Conservation (phyloP, 2,797 vertebrate species). For the Silurus aristotelis region DNA sequence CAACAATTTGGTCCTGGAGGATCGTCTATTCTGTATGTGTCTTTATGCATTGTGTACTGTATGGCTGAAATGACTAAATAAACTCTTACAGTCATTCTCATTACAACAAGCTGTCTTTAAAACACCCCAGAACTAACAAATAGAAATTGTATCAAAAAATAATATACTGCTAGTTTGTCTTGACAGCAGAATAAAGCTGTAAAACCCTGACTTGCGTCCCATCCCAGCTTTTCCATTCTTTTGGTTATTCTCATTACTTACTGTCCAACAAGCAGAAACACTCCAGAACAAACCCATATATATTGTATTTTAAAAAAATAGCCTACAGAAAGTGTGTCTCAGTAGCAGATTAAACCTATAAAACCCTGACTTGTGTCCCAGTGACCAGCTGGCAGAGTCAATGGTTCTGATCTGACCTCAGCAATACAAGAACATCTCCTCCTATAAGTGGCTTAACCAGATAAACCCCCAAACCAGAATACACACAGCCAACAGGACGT, state of each 20-base stretch:
- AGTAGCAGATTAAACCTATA: too few relatives aligned
- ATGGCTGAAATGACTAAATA: too few relatives aligned
- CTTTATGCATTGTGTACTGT: too few relatives aligned
- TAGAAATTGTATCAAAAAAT: not conserved
- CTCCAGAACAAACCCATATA: not conserved
- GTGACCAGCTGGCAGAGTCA: not conserved
- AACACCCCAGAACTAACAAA: not conserved
- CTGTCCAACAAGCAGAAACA: not conserved
- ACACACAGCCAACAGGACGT: not conserved
- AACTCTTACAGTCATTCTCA: too few relatives aligned
- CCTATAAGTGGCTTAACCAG: slow-evolving; percentile 28
- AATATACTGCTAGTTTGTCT: not conserved
- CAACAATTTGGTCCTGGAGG: too few relatives aligned
- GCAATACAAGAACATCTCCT: not conserved
- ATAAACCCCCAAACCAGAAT: not conserved
- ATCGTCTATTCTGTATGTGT: too few relatives aligned
- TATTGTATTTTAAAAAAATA: not conserved
- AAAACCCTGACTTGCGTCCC: not conserved
- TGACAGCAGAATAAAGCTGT: too few relatives aligned
- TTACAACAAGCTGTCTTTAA: too few relatives aligned
- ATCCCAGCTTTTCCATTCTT: not conserved
- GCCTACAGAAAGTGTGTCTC: not conserved
- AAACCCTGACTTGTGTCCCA: not conserved
- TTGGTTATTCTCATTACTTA: not conserved
- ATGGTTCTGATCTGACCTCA: slow-evolving; percentile 10